Percentiles rank a stretch among this genome's conserved stretches.
These are phyloP conservation scores for Taphrorychus bicolor DNA, from an alignment of 2,888 invertebrate genomes.

Conservation along the genomic window DNA sequence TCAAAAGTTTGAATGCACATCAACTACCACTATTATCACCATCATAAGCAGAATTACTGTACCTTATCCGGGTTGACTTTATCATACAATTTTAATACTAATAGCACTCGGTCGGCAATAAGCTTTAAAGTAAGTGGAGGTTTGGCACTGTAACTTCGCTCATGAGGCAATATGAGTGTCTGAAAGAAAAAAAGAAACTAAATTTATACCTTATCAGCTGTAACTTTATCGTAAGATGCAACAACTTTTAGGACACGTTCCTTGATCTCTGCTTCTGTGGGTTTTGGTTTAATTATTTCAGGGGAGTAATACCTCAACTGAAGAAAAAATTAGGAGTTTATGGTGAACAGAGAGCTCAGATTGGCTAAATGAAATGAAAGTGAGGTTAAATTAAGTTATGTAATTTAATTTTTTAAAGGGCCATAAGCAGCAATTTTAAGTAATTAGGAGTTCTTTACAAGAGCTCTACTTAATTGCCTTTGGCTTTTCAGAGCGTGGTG, in stretches of 20 bases:
- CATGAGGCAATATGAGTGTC: slow-evolving; percentile 69
- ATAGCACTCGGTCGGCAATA: slow-evolving; percentile 87
- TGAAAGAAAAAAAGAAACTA: slow-evolving; percentile 55
- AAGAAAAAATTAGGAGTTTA: slow-evolving; percentile 2
- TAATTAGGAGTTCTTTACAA: neutral
- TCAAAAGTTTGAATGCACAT: neutral
- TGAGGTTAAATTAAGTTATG: slow-evolving; percentile 44
- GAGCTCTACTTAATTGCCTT: neutral
- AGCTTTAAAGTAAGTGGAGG: slow-evolving; percentile 82
- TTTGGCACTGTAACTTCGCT: slow-evolving; percentile 77
- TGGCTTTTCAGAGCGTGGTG: no score
- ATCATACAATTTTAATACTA: slow-evolving; percentile 97
- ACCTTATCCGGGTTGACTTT: slow-evolving; percentile 95
- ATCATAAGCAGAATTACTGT: slow-evolving; percentile 59
- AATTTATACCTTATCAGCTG: slow-evolving; percentile 79
- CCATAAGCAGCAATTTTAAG: neutral
- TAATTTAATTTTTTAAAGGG: slow-evolving; percentile 31
- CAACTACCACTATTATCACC: slow-evolving; percentile 34
- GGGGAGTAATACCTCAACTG: slow-evolving; percentile 53
- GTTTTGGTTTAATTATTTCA: slow-evolving; percentile 61
- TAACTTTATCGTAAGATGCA: slow-evolving; percentile 88
- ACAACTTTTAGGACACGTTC: slow-evolving; percentile 88
- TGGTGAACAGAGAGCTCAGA: neutral
- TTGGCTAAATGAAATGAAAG: slow-evolving; percentile 13
- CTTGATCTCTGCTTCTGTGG: slow-evolving; percentile 71